Base-by-base conservation (phyloP, 2,888 invertebrate species). In the Elgonia sp. region DNA sequence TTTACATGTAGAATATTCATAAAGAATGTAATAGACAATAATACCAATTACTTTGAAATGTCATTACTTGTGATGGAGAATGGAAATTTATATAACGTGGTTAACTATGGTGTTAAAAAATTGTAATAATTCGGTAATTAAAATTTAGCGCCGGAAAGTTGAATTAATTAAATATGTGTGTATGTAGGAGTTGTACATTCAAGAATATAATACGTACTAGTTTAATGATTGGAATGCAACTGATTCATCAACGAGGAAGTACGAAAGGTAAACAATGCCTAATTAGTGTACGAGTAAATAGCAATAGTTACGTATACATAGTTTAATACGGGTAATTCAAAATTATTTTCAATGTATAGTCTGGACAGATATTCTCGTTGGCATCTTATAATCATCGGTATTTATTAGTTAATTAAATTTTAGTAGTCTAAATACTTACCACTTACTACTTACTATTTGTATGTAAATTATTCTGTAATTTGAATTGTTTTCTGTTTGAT, bases 251-350 rank as follows among this genome's bases (percentile, higher is more conserved):
- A 29, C 40, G 53, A 63, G 50, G 62, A 70, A 63, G 40, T 63
- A 62, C 53, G 39, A 81, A 70, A 72, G 53, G 62, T 62, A 81
- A 81, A 81, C 81, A 81, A 81, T 81, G 37, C 63, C 62, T 81
- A 81, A 81, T 81, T 81, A 81, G 62, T 62, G 20, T 81, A 81
- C 70, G 72, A 72, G 18, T 81, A 81, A 81, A 81, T 72, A 72
- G 53, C 37, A 62, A 72, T 72, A 67, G 46, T 67, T 67, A 55
- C 39, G 40, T 77, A 55, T 55, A 77, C 21, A 67, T 55, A 60
- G 79, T 69, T 80, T 46, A 60, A 60, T 60, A 46, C 50, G 40
- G 42, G 14, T 80, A 70, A 70, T 50, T 69, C 70, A 20, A n/a
- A 72, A 72, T 81, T 70, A 63, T 81, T 70, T 60, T 81, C 62